A percentile compares a stretch with the other conserved stretches of the same genome.
These are phyloP conservation scores for Eurystomus gularis DNA, from an alignment of 2,113 vertebrate species.

Conservation along the genomic window DNA sequence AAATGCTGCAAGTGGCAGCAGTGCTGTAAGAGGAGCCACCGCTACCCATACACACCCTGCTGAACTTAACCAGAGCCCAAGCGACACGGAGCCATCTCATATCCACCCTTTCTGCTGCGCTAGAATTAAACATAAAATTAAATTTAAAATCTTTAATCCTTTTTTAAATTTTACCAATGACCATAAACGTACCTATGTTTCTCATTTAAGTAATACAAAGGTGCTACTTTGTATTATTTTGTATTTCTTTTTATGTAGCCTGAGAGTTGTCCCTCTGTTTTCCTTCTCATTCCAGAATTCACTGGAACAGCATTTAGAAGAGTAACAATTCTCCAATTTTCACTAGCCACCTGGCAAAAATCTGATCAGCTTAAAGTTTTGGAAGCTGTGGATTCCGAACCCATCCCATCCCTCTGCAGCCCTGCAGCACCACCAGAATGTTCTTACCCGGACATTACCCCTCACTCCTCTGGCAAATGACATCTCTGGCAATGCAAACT, in stretches of 20 bases:
- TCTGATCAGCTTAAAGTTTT: not conserved
- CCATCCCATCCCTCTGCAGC: not conserved
- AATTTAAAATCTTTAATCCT: not conserved
- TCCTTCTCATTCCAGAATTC: not conserved
- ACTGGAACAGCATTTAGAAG: not conserved
- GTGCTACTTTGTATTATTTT: too few relatives aligned
- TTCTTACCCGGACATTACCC: not conserved
- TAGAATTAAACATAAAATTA: not conserved
- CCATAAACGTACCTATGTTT: not conserved
- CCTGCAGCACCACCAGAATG: not conserved
- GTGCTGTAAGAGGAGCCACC: not conserved
- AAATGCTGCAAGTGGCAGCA: not conserved
- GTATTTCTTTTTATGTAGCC: too few relatives aligned
- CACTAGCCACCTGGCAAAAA: not conserved
- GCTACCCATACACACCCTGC: not conserved
- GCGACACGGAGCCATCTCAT: not conserved
- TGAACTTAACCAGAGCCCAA: not conserved
- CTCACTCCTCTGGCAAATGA: not conserved
- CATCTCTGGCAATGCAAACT: not conserved
- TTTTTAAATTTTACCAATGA: not conserved
- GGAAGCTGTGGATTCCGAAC: not conserved
- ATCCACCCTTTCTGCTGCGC: not conserved
- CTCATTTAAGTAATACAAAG: not conserved
- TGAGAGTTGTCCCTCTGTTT: not conserved
- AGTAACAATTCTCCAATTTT: not conserved